A percentile compares a stretch with the other conserved stretches of the same genome.
These are phyloP conservation scores for Apoda limacodes DNA, from an alignment of 2,888 invertebrate genomes.

Conservation along the genomic window DNA sequence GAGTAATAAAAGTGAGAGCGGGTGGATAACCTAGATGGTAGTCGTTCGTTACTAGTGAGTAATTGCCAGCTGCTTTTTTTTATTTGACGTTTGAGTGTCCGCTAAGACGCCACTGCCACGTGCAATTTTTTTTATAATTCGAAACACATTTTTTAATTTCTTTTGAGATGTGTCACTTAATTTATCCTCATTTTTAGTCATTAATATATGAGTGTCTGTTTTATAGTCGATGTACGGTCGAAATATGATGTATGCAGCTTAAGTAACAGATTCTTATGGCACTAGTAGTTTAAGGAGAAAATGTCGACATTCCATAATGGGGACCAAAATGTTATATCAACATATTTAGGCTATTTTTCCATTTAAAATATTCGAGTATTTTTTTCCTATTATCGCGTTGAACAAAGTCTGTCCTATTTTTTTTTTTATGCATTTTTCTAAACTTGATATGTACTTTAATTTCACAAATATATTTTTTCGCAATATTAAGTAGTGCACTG, in stretches of 20 bases:
- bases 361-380: no score
- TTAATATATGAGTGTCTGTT: conserved; percentile 46
- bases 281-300: conserved; percentile 34
- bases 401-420: no score
- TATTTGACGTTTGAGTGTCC: conserved; percentile 52
- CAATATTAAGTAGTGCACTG: conserved; percentile 42
- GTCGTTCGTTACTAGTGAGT: conserved; percentile 59
- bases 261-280: conserved; percentile 29
- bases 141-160: not conserved
- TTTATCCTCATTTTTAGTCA: conserved; percentile 50
- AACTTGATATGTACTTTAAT: no score
- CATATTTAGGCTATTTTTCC: no score
- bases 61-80: conserved; percentile 65
- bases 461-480: no score
- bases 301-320: conserved; percentile 62
- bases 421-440: no score
- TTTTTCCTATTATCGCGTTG: no score
- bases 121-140: conserved; percentile 47
- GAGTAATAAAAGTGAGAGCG: no score
- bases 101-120: conserved; percentile 65
- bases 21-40: no score
- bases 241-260: conserved; percentile 42
- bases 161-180: conserved; percentile 21
- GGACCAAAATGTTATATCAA: no score
- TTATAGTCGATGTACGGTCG: conserved; percentile 24